phyloP scores from a whole-genome alignment of 2,888 invertebrate species.

The Serripes groenlandicus region DNA sequence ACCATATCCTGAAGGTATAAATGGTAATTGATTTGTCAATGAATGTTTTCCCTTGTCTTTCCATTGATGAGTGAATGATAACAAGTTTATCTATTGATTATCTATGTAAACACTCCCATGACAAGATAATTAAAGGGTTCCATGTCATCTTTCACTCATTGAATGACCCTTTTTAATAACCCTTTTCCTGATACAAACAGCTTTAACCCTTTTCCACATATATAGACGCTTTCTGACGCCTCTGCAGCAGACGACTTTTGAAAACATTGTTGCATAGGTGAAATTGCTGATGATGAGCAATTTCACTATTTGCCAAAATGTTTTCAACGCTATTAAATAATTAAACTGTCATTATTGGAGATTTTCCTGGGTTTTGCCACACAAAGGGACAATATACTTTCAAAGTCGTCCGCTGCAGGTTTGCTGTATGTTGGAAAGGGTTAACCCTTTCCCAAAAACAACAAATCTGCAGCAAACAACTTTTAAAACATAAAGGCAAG shows the following conservation, averaged over 20 bases:
- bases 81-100: not conserved
- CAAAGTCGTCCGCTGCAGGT: no score
- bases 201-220: not conserved
- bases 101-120: not conserved
- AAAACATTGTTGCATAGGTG: not conserved
- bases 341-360: no score
- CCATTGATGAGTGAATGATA: not conserved
- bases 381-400: no score
- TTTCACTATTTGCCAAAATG: not conserved
- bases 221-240: not conserved
- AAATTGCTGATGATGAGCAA: not conserved
- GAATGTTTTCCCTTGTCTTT: not conserved
- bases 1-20: not conserved
- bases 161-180: not conserved
- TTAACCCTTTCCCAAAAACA: no score
- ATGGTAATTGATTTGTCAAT: constrained; percentile 5
- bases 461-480: no score
- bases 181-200: not conserved
- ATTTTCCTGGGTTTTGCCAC: no score
- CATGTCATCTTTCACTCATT: not conserved
- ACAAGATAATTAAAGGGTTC: constrained; percentile 1
- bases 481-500: no score
- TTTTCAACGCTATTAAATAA: not conserved
- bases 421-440: no score
- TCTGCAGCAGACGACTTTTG: not conserved